Evolutionary conservation across 1,140 invertebrate genomes (phyloP).

Genomic region (Tribolium madens): DNA sequence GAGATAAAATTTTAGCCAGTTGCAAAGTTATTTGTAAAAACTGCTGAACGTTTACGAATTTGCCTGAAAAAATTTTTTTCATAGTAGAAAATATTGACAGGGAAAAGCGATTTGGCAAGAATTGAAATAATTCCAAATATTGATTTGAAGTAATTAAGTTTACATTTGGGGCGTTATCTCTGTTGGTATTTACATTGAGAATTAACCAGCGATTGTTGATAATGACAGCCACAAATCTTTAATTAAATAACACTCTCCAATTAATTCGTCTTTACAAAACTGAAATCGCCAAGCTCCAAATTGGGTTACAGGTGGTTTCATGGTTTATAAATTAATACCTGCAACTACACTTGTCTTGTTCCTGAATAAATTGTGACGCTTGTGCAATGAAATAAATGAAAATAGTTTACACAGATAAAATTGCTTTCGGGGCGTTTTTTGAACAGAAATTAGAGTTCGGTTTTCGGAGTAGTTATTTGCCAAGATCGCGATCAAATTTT

Average conservation of each 20-base stretch:
- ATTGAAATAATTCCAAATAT: not conserved
- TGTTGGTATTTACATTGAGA: not conserved
- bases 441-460: too few relatives aligned
- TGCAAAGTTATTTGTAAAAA: not conserved
- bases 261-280: not conserved
- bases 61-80: not conserved
- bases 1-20: not conserved
- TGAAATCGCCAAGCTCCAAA: not conserved
- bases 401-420: too few relatives aligned
- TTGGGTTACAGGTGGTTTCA: slow-evolving; percentile 17
- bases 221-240: not conserved
- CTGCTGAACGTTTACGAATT: not conserved
- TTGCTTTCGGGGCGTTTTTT: too few relatives aligned
- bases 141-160: not conserved
- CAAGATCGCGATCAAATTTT: not conserved
- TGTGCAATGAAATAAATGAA: too few relatives aligned
- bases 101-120: not conserved
- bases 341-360: too few relatives aligned
- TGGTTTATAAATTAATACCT: slow-evolving; percentile 4
- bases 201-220: not conserved
- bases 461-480: not conserved
- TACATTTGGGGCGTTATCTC: not conserved
- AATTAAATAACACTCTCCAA: slow-evolving; percentile 7
- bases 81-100: not conserved
- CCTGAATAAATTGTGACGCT: too few relatives aligned